Conservation (phyloP, 2,888 invertebrate genomes). For the Drosophila austrosaltans region DNA sequence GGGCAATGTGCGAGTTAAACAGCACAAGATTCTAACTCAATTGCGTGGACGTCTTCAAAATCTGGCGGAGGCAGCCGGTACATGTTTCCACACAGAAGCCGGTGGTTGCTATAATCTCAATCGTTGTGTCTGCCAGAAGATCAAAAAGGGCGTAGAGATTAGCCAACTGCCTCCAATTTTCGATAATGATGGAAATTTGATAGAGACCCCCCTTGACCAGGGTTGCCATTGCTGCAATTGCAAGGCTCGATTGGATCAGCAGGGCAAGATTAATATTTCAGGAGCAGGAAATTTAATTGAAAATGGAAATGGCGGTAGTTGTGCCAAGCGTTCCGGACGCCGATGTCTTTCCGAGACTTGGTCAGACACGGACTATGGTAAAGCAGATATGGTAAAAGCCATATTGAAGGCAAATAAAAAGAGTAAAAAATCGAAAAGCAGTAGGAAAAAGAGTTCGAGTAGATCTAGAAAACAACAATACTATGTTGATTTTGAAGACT, state of each 20-base stretch:
- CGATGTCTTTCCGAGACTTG: slow-evolving; percentile 20
- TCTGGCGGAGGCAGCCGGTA: slow-evolving; percentile 30
- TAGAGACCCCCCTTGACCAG: neutral
- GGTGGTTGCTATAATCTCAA: slow-evolving; percentile 9
- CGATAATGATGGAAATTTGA: neutral
- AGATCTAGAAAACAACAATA: neutral
- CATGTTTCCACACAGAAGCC: slow-evolving; percentile 27
- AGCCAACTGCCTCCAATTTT: neutral
- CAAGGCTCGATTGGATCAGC: neutral
- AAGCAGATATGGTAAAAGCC: neutral
- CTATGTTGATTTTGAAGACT: neutral
- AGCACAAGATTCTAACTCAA: slow-evolving; percentile 58
- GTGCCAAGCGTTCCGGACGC: neutral
- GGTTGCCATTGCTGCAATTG: neutral
- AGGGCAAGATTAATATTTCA: neutral
- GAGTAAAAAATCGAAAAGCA: neutral
- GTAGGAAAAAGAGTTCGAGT: neutral
- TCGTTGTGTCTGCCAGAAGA: slow-evolving; percentile 2
- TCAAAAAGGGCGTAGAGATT: neutral
- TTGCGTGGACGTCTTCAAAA: slow-evolving; percentile 57
- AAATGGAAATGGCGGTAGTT: neutral
- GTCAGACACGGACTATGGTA: slow-evolving; percentile 12
- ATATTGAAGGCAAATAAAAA: neutral
- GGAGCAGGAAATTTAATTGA: neutral
- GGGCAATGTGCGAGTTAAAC: slow-evolving; percentile 67